These are phyloP conservation scores for Drosophila kepulauana DNA, from an alignment of 1,140 invertebrate species.

Conservation along the genomic window DNA sequence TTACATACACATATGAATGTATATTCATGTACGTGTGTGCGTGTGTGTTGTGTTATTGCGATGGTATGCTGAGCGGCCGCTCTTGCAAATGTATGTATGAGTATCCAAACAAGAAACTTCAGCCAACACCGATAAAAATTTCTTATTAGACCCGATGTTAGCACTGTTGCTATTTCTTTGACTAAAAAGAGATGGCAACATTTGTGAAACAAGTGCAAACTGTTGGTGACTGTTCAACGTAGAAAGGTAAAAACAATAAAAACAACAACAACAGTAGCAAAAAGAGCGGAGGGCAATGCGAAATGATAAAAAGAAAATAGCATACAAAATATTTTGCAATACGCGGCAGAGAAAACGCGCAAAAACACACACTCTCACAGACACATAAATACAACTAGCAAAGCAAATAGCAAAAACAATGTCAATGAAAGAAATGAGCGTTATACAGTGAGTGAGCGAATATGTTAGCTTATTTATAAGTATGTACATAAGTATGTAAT, in stretches of 20 bases:
- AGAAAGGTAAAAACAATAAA: constrained; percentile 66
- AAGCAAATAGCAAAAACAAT: constrained; percentile 53
- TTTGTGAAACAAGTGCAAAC: constrained; percentile 61
- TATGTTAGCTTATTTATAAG: constrained; percentile 6
- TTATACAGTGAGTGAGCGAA: constrained; percentile 6
- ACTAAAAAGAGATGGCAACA: constrained; percentile 55
- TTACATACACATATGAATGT: constrained; percentile 9
- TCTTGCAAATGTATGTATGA: constrained; percentile 15
- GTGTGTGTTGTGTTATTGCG: constrained; percentile 11
- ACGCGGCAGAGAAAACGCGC: constrained; percentile 50
- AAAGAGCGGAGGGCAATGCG: constrained; percentile 41
- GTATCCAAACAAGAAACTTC: constrained; percentile 76
- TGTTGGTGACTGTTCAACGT: constrained; percentile 43
- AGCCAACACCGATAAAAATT: constrained; percentile 59
- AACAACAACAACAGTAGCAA: not conserved
- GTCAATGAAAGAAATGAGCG: constrained; percentile 48
- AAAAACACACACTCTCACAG: constrained; percentile 37
- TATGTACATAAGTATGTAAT: not conserved
- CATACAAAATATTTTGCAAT: constrained; percentile 57
- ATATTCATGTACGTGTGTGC: constrained; percentile 4
- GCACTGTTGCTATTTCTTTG: constrained; percentile 42
- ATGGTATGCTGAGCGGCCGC: constrained; percentile 14
- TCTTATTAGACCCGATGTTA: constrained; percentile 59
- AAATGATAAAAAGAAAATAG: constrained; percentile 49
- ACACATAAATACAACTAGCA: constrained; percentile 17